Conservation (phyloP, 2,113 vertebrate genomes). For the Leptocoma aspasia region DNA sequence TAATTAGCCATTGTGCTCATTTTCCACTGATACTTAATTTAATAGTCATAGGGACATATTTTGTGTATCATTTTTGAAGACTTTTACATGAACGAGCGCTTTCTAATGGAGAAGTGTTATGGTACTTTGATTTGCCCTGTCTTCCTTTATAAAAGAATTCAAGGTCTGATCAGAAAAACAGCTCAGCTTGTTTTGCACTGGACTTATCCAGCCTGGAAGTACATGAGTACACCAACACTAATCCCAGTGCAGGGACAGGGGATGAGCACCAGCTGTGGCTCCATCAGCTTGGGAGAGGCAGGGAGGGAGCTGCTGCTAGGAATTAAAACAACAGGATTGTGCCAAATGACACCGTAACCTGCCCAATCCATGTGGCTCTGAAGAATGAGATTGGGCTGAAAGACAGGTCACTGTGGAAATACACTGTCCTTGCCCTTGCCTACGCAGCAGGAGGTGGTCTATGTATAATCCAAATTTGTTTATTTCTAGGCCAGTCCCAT, state of each 20-base stretch:
- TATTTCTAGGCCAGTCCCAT: not conserved
- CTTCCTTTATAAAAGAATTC: not conserved
- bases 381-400: not conserved
- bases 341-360: not conserved
- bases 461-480: not conserved
- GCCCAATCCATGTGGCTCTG: not conserved
- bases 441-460: not conserved
- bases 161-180: not conserved
- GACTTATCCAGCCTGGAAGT: not conserved
- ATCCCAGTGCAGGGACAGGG: accelerated
- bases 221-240: accelerated
- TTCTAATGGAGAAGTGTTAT: not conserved
- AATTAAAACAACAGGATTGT: not conserved
- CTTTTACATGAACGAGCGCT: not conserved
- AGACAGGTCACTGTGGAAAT: not conserved
- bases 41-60: not conserved
- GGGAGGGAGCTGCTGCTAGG: not conserved
- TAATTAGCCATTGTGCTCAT: not conserved
- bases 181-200: not conserved
- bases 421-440: not conserved
- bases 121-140: not conserved
- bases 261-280: not conserved
- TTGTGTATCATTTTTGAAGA: not conserved
- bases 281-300: not conserved
- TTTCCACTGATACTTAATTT: constrained; percentile 4